Evolutionary conservation across 2,113 vertebrate species (phyloP).

Genomic region (Cygnus buccinator): DNA sequence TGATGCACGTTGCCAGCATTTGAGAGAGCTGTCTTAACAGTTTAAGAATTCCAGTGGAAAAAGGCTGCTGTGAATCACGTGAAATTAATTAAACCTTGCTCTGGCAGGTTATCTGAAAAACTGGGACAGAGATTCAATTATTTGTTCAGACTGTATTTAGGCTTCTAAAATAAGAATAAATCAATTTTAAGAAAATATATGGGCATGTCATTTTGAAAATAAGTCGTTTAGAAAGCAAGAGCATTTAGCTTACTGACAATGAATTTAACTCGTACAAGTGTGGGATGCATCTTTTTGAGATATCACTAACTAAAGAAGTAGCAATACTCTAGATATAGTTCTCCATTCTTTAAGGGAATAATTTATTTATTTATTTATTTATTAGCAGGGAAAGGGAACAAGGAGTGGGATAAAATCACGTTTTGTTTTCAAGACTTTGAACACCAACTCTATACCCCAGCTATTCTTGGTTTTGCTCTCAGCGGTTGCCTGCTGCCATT

Average conservation of each 20-base stretch:
- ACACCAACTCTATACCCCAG: fast-evolving
- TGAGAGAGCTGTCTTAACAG: not conserved
- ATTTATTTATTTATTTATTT: not conserved
- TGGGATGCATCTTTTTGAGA: not conserved
- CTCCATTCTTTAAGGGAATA: not conserved
- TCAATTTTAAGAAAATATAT: not conserved
- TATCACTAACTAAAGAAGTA: not conserved
- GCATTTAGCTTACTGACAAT: not conserved
- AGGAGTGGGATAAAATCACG: not conserved
- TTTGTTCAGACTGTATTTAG: not conserved
- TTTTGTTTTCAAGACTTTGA: not conserved
- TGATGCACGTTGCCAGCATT: not conserved
- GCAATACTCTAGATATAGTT: not conserved
- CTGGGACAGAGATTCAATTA: not conserved
- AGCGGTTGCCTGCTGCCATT: not conserved
- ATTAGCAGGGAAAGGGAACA: not conserved
- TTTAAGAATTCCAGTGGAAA: not conserved
- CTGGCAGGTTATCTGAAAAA: not conserved
- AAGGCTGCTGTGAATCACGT: not conserved
- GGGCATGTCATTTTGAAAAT: not conserved
- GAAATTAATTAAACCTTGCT: not conserved
- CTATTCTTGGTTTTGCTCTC: not conserved
- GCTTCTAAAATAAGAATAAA: not conserved
- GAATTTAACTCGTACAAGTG: not conserved
- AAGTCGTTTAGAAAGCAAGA: not conserved